These are phyloP conservation scores for Leptinotarsa peninsularis DNA, from an alignment of 2,888 invertebrate genomes.

Conservation along the genomic window DNA sequence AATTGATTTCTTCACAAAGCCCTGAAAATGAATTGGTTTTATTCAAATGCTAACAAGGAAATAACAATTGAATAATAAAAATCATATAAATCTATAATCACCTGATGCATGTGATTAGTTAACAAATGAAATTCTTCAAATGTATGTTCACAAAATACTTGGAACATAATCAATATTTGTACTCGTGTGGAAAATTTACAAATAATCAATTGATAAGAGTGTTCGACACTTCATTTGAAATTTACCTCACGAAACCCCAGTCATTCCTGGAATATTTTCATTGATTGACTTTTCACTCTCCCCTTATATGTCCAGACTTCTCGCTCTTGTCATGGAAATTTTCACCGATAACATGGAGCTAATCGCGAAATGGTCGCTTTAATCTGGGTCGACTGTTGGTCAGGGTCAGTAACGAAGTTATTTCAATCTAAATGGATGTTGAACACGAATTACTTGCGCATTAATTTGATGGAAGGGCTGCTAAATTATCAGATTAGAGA, in stretches of 20 bases:
- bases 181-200: too few species aligned
- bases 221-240: neutral
- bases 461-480: constrained; percentile 9
- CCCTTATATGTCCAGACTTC: neutral
- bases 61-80: too few species aligned
- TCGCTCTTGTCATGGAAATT: constrained; percentile 2
- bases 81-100: too few species aligned
- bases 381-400: constrained; percentile 39
- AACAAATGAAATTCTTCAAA: too few species aligned
- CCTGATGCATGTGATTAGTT: too few species aligned
- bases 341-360: neutral
- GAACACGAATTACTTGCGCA: constrained; percentile 29
- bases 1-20: too few species aligned
- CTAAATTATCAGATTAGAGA: neutral
- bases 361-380: constrained; percentile 28
- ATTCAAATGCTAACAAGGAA: too few species aligned
- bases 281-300: neutral
- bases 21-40: too few species aligned
- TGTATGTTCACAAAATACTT: too few species aligned
- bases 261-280: neutral
- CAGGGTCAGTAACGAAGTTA: constrained; percentile 37
- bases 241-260: neutral
- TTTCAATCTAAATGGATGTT: constrained; percentile 30
- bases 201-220: too few species aligned
- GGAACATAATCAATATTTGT: too few species aligned